Evolutionary conservation across 2,113 vertebrate species (phyloP), one percentile per base, ranked within the genome.

Genomic region (Siphamia tubifer): DNA sequence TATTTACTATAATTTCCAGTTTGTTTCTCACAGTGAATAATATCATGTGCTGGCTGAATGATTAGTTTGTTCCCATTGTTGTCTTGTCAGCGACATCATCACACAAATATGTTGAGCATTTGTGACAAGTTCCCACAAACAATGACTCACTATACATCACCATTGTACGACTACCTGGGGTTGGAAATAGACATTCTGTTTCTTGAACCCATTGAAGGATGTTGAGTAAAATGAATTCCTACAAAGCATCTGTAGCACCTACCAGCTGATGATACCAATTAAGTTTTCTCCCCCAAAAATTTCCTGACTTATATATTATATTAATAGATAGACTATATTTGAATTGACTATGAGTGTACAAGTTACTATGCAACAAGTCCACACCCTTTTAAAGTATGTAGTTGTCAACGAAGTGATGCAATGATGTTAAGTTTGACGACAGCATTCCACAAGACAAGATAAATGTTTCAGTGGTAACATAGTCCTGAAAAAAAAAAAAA

Each of bases 31-130:
- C 2, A 9, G 12, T 55, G 35, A 65, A 65, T 67, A 34, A 70
- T 42, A 65, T 17, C 8, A 51, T 55, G 23, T 32, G 31, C 9
- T 23, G 48, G 21, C 10, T 45, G 34, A 74, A 49, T 53, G 54
- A 68, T 42, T 64, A 21, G 48, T 32, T 52, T 23, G 21, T 38
- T 49, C 10, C 44, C 45, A 60, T 63, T 81, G 75, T 79, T 45
- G 53, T 35, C 20, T 51, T 15, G 19, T 35, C 1, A 19, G 65
- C 24, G 32, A 55, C 81, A 65, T 85, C 83, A 87, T 81, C 43
- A 27, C 61, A 53, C 44, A 89, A 82, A 53, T 72, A 89, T 89
- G 87, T 67, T 0, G 6, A 82, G 68, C 31, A 52, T 74, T 63
- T 71, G 39, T 83, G 61, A 65, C 25, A 51, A 44, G 21, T 67